Evolutionary conservation across 2,888 invertebrate species (phyloP).

Genomic region (Thera obeliscata): DNA sequence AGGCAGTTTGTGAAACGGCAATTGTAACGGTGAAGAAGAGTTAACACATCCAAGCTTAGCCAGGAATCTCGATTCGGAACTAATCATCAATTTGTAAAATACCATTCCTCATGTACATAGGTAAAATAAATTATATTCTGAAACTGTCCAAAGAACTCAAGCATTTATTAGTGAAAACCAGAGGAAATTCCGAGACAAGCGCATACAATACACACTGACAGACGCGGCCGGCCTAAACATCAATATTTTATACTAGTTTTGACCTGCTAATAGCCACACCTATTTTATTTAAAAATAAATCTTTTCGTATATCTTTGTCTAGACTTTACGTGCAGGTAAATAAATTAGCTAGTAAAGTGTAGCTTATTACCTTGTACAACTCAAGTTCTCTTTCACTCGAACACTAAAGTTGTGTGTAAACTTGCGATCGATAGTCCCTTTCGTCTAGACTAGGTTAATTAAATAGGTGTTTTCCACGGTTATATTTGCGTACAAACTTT

Average conservation of each 20-base stretch:
- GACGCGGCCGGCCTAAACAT: neutral
- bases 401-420: slow-evolving; percentile 52
- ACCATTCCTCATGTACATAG: neutral
- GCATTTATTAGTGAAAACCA: neutral
- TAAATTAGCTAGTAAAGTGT: slow-evolving; percentile 71
- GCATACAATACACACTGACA: too few relatives aligned
- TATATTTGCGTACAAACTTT: slow-evolving; percentile 53
- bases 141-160: neutral
- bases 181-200: neutral
- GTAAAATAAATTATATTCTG: neutral
- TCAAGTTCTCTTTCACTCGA: slow-evolving; percentile 60
- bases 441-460: slow-evolving; percentile 63
- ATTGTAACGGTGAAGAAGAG: slow-evolving; percentile 15
- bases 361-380: slow-evolving; percentile 67
- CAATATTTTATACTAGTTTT: slow-evolving; percentile 8
- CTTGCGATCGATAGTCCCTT: slow-evolving; percentile 48
- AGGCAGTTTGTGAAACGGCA: slow-evolving; percentile 70
- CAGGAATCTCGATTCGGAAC: slow-evolving; percentile 15
- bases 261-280: slow-evolving; percentile 51
- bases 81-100: slow-evolving; percentile 2
- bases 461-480: slow-evolving; percentile 56
- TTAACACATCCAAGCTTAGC: slow-evolving; percentile 30
- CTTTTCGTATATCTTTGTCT: slow-evolving; percentile 49
- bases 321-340: slow-evolving; percentile 72
- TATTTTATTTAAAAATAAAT: slow-evolving; percentile 66